Base-by-base conservation (phyloP, 1,140 invertebrate species). In the Parapsyche elsis region DNA sequence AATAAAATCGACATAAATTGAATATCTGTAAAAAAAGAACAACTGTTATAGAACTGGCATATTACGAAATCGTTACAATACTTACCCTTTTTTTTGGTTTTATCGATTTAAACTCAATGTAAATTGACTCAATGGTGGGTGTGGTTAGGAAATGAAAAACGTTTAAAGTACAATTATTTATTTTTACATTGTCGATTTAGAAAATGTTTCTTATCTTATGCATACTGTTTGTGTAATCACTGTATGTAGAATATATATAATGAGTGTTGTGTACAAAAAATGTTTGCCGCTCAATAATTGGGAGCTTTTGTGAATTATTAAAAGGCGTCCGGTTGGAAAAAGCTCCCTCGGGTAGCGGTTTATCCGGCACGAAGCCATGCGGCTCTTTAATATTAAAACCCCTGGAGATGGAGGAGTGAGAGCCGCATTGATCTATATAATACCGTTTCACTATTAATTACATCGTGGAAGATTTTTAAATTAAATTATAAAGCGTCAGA, bases 21-120 rank as follows among this genome's bases (percentile, higher is more conserved):
- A 76, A 46, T 19, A 81, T 77, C 81, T 81, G 81, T 19, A 81
- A 81, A 59, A 81, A 79, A 78, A 53, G 64, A 81, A 49, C 14
- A 67, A 26, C 24, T 71, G 14, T 73, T 67, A 74, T 81, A 77
- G 75, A 45, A 38, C n/a, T 45, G 53, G 49, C 14, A 49, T 64
- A 57, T 76, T 76, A 53, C 1, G 12, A 53, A 53, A 53, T 53
- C 10, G 23, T 67, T 12, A 9, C 64, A 26, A 21, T 67, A 26
- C 24, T 12, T 26, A 14, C 49, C 49, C 2, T 53, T 53, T 53
- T 53, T 4, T 14, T 53, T 53, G 2, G 12, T 53, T 53, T 53
- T 12, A 53, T 53, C 4, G n/a, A 53, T 53, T 14, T 12, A 53
- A 53, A 53, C 10, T 10, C 1, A 38, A 9, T 61, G 57, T 19